Conservation (phyloP, 2,888 invertebrate species). For the Caradrina kadenii region DNA sequence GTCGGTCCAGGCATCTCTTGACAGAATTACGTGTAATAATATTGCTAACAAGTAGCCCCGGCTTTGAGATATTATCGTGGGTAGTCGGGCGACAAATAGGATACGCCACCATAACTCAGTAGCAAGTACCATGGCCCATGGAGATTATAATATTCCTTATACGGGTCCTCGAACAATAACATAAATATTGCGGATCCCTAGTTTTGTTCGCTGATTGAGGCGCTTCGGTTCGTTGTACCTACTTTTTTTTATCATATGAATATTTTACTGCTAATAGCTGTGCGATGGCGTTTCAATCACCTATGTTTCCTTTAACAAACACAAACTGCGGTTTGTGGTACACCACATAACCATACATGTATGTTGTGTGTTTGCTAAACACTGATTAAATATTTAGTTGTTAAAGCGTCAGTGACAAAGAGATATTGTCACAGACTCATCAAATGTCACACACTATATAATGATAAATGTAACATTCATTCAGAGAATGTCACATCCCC, state of each 20-base stretch:
- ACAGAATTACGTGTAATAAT: conserved; percentile 54
- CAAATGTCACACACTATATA: background rate
- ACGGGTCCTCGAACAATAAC: conserved; percentile 42
- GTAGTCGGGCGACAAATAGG: conserved; percentile 42
- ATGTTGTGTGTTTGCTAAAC: conserved; percentile 13
- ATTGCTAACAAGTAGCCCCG: conserved; percentile 43
- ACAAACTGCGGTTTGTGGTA: background rate
- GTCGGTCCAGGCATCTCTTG: conserved; percentile 29
- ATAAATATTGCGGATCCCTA: conserved; percentile 46
- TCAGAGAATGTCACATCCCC: background rate
- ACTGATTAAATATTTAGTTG: conserved; percentile 18
- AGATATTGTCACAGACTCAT: conserved; percentile 26
- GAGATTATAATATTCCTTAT: conserved; percentile 49
- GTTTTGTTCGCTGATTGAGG: conserved; percentile 46
- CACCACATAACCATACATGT: no score
- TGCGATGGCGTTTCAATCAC: conserved; percentile 16
- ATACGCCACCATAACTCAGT: conserved; percentile 37
- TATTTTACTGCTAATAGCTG: conserved; percentile 18
- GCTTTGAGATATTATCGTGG: conserved; percentile 51
- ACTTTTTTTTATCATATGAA: conserved; percentile 21
- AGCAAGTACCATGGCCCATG: conserved; percentile 8
- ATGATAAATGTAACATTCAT: background rate
- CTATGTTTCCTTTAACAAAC: conserved; percentile 19
- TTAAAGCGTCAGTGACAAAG: conserved; percentile 19
- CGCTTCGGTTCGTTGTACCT: conserved; percentile 10